Conservation (phyloP, 2,888 invertebrate genomes). For the Aquatica leii region DNA sequence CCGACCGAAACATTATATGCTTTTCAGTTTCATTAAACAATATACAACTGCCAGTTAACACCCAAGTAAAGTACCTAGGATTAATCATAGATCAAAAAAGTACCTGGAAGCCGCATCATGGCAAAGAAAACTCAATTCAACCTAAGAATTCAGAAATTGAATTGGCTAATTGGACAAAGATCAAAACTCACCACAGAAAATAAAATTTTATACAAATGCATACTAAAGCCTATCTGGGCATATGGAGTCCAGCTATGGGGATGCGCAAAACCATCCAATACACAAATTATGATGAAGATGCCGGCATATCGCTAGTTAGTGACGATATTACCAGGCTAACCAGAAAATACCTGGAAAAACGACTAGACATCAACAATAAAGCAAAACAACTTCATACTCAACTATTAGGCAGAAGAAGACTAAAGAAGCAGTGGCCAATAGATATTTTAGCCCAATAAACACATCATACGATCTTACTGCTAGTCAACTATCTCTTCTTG, state of each 20-base stretch:
- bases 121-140: constrained; percentile 17
- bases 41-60: background rate
- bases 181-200: constrained; percentile 16
- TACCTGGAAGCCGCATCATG: constrained; percentile 22
- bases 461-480: too few species aligned
- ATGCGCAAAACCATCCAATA: background rate
- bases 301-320: constrained; percentile 10
- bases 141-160: constrained; percentile 16
- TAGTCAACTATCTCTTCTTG: too few species aligned
- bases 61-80: constrained; percentile 20
- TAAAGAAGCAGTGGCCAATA: constrained; percentile 7
- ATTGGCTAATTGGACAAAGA: constrained; percentile 16
- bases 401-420: background rate
- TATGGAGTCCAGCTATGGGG: constrained; percentile 8
- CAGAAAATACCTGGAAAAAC: constrained; percentile 13
- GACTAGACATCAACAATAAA: constrained; percentile 12
- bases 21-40: constrained; percentile 20
- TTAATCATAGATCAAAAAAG: constrained; percentile 20
- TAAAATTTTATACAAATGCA: constrained; percentile 17
- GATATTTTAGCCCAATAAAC: constrained; percentile 12
- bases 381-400: constrained; percentile 5
- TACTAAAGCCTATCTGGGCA: constrained; percentile 2
- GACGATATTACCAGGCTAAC: constrained; percentile 15
- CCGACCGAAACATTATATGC: constrained; percentile 27
- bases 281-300: background rate